Evolutionary conservation across 64 coral and sea anemone species (phyloP).

Genomic region (Anthopleura sola): DNA sequence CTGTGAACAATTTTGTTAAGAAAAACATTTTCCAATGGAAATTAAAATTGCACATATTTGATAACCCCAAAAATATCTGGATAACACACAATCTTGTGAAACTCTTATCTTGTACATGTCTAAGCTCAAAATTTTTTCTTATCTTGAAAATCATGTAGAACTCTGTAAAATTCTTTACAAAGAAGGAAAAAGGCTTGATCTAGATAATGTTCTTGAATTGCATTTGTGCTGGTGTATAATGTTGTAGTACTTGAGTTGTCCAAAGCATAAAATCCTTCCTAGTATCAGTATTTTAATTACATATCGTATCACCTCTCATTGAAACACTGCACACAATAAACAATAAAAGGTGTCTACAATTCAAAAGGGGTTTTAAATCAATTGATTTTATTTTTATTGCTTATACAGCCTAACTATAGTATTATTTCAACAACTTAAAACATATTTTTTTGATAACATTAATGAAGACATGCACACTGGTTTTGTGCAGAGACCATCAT

Average conservation of each 20-base stretch:
- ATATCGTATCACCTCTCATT: neutral
- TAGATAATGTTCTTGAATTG: too few species aligned
- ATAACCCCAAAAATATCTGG: neutral
- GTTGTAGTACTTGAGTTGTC: too few species aligned
- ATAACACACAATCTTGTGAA: neutral
- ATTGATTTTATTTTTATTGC: neutral
- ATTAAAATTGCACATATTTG: neutral
- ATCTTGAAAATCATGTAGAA: too few species aligned
- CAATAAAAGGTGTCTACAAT: neutral
- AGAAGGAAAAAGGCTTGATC: too few species aligned
- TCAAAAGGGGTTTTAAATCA: neutral
- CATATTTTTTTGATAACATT: slow-evolving; percentile 8
- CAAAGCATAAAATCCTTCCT: neutral
- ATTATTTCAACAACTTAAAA: neutral
- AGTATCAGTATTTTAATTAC: neutral
- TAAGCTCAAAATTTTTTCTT: neutral
- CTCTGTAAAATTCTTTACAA: too few species aligned
- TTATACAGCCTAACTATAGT: slow-evolving; percentile 4
- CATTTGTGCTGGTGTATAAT: too few species aligned
- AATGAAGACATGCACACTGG: neutral
- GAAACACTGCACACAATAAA: neutral
- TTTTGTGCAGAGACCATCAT: neutral
- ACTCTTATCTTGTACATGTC: neutral
- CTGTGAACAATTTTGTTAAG: neutral
- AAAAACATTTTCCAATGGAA: slow-evolving; percentile 1